Conservation (phyloP, 2,797 vertebrate species). For the Myotis findleyi region DNA sequence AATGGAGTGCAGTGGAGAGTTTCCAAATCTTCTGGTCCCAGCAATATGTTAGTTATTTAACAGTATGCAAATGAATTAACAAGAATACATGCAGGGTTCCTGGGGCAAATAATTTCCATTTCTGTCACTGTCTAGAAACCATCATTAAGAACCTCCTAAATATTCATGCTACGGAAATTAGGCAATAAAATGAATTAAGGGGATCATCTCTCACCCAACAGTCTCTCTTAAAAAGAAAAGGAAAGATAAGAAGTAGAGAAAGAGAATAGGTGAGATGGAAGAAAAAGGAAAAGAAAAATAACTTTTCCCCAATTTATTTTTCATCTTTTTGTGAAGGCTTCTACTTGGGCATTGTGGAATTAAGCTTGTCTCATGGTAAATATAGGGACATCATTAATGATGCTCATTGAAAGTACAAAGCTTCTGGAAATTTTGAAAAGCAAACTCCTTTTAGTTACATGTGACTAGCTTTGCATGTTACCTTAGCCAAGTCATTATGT, state of each 20-base stretch:
- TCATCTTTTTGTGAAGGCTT: not conserved
- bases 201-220: conserved; percentile 2
- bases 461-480: not conserved
- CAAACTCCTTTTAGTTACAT: not conserved
- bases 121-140: conserved; percentile 52
- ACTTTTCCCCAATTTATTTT: not conserved
- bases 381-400: not conserved
- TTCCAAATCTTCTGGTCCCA: conserved; percentile 11
- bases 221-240: not conserved
- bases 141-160: conserved; percentile 30
- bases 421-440: not conserved
- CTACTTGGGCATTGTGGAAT: not conserved
- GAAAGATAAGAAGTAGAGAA: not conserved
- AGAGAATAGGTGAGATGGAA: not conserved
- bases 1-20: not conserved
- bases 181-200: conserved; percentile 20
- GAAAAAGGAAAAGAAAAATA: not conserved
- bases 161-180: conserved; percentile 40
- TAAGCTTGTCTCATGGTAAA: not conserved
- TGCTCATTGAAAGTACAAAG: not conserved
- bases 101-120: conserved; percentile 58
- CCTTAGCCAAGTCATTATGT: not conserved
- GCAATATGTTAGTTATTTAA: conserved; percentile 59
- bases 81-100: conserved; percentile 50
- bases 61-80: conserved; percentile 55